Percentiles rank a stretch among this genome's conserved stretches.
Conservation (phyloP, 1,140 invertebrate genomes). For the Drosophila azteca region DNA sequence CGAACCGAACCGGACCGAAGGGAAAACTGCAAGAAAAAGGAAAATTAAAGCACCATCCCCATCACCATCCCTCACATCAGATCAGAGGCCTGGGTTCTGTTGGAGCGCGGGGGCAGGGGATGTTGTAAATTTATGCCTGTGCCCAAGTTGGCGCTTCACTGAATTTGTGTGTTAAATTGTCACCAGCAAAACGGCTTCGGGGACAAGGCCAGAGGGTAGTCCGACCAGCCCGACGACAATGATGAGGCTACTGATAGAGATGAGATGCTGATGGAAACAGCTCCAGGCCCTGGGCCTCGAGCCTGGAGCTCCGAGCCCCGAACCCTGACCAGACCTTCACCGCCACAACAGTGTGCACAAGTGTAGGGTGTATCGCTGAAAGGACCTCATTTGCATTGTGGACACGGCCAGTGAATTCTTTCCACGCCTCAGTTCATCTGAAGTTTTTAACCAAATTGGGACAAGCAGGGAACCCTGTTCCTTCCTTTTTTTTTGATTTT, state of each 20-base stretch:
- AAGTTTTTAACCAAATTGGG: constrained; percentile 52
- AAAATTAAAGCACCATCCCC: constrained; percentile 59
- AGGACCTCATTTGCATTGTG: constrained; percentile 77
- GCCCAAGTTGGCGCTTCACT: constrained; percentile 75
- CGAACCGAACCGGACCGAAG: background rate
- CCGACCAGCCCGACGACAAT: constrained; percentile 22
- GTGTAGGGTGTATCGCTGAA: constrained; percentile 44
- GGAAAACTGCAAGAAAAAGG: constrained; percentile 66
- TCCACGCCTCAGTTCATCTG: constrained; percentile 58
- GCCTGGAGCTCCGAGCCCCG: background rate
- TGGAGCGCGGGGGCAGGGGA: constrained; percentile 5
- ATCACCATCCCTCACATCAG: constrained; percentile 11
- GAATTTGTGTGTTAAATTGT: constrained; percentile 76
- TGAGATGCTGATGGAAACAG: constrained; percentile 21
- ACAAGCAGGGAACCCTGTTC: constrained; percentile 12
- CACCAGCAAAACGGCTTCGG: constrained; percentile 43
- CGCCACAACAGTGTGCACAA: too few species aligned
- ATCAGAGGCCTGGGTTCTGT: constrained; percentile 14
- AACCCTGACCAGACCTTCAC: background rate
- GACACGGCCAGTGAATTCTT: constrained; percentile 66
- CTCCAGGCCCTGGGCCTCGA: background rate
- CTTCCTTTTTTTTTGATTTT: constrained; percentile 13
- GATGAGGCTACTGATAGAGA: constrained; percentile 23
- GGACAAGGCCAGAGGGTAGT: too few species aligned
- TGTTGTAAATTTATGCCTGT: constrained; percentile 73